Base-by-base conservation (phyloP, 2,113 vertebrate species). In the Rhombomys opimus region DNA sequence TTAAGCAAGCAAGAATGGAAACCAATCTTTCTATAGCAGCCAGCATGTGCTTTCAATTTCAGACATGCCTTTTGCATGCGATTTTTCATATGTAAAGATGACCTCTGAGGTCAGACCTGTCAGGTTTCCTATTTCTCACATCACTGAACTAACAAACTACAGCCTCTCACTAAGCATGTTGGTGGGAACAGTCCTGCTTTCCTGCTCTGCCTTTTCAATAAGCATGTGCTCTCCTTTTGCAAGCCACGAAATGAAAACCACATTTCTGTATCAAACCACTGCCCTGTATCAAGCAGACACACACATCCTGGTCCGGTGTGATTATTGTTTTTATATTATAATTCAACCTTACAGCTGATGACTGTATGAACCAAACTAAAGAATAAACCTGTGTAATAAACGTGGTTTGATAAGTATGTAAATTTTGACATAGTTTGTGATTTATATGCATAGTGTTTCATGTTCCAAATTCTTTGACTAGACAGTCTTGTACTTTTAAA, bases 51-150 rank as follows among this genome's bases (percentile, higher is more conserved):
- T 93, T 96, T 87, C 82, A 63, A 91, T 98, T 97, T 90, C 90
- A 96, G 72, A 27, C 0, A 0, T 89, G 65, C 87, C 80, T 88
- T 86, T 98, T 96, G 54, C 0, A 0, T 85, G 86, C 4, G 0
- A 78, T 52, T 96, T 78, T 96, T 95, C 80, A 92, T 96, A 95
- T 91, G 94, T 93, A 96, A 95, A 96, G 84, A 88, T 92, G 94
- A 91, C 77, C 92, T 91, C 32, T 14, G 73, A 91, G 96, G 96
- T 98, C 98, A 97, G 91, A 91, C 4, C 0, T 89, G n/a, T 88
- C 95, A 97, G 85, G 68, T 96, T 98, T 97, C 90, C 97, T 87
- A 96, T 98, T 98, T 98, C 96, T 98, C 97, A 97, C 95, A 94
- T 97, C 92, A 35, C 68, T 97, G 96, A 97, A 96, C 90, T 92